Evolutionary conservation across 2,888 invertebrate genomes (phyloP).

Genomic region (Uropetala carovei): DNA sequence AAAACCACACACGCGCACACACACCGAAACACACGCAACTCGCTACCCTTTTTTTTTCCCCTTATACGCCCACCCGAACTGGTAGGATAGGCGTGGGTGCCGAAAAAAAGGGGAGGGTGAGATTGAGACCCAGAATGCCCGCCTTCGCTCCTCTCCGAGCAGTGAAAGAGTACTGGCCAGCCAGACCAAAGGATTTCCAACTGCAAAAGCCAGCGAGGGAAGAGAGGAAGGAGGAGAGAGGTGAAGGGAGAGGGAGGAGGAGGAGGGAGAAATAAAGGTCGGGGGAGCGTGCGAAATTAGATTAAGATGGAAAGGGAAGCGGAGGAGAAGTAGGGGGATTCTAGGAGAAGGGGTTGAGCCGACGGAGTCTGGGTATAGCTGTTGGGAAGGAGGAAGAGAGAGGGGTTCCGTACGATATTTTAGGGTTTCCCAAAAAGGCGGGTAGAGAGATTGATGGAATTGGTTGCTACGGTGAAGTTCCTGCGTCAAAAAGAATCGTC

Average conservation of each 20-base stretch:
- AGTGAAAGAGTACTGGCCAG: neutral
- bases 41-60: no score
- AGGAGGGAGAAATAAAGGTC: neutral
- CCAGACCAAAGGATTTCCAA: neutral
- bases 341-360: neutral
- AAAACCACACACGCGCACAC: neutral
- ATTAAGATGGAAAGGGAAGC: neutral
- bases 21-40: neutral
- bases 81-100: neutral
- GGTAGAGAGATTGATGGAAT: conserved; percentile 24
- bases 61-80: no score
- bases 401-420: neutral
- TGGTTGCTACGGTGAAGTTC: neutral
- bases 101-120: neutral
- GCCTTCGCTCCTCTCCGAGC: neutral
- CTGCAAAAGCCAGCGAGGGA: no score
- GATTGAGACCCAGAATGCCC: no score
- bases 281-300: conserved; percentile 24
- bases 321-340: neutral
- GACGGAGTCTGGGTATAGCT: neutral
- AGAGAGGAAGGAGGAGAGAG: neutral
- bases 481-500: neutral
- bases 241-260: neutral
- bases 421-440: conserved; percentile 24
- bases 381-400: neutral